Percentiles rank a stretch among this genome's conserved stretches.
These are phyloP conservation scores for Oryctes rhinoceros DNA, from an alignment of 1,140 invertebrate species.

Conservation along the genomic window DNA sequence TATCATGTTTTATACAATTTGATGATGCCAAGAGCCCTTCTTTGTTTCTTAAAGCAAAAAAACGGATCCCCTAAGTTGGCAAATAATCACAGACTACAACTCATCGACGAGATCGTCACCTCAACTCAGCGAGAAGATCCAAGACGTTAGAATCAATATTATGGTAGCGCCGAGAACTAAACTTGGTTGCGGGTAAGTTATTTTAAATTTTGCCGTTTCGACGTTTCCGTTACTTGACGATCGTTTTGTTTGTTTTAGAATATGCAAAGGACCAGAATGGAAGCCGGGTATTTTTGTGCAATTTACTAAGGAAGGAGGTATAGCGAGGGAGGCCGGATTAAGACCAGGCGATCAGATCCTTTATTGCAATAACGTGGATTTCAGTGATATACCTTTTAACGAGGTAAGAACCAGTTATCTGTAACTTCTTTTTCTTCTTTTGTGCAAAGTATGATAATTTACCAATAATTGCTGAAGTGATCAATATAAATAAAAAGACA, in stretches of 20 bases:
- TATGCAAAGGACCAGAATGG: conserved; percentile 85
- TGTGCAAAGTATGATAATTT: background rate
- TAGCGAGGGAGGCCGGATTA: conserved; percentile 86
- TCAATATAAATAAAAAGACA: too few relatives aligned
- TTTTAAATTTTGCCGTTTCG: background rate
- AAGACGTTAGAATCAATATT: conserved; percentile 69
- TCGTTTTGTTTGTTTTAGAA: conserved; percentile 61
- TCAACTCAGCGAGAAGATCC: conserved; percentile 57
- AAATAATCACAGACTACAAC: conserved; percentile 70
- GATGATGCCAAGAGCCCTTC: too few relatives aligned
- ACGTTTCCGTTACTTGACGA: background rate
- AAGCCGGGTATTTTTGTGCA: conserved; percentile 89
- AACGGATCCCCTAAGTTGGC: conserved; percentile 79
- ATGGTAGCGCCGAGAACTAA: conserved; percentile 73
- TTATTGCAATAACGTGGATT: conserved; percentile 86
- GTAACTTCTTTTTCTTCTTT: background rate
- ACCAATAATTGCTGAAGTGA: too few relatives aligned
- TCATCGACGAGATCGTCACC: conserved; percentile 57
- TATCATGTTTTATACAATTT: too few relatives aligned
- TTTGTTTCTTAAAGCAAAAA: conserved; percentile 64
- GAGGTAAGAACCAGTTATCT: conserved; percentile 66
- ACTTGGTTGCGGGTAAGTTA: conserved; percentile 71
- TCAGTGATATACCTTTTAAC: conserved; percentile 79
- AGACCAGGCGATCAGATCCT: conserved; percentile 92
- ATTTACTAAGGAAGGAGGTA: conserved; percentile 88